Conservation (phyloP, 2,113 vertebrate species). For the Phycodurus eques region DNA sequence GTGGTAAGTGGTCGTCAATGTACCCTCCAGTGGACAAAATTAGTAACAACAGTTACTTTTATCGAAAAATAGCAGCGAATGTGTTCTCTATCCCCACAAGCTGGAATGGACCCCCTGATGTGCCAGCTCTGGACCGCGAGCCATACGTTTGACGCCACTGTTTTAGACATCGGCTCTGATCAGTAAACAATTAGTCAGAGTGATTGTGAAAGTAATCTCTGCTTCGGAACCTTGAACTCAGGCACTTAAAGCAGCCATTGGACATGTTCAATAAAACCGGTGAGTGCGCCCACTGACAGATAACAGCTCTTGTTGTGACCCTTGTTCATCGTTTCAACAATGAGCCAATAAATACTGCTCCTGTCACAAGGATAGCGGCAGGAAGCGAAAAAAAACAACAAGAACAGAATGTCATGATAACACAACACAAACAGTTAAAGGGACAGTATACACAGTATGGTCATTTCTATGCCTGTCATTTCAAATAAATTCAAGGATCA, state of each 20-base stretch:
- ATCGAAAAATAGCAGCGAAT: no score
- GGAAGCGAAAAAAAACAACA: neutral
- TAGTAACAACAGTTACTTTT: no score
- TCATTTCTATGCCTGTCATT: neutral
- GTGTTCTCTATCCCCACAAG: no score
- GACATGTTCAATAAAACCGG: conserved; percentile 22
- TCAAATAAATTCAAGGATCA: neutral
- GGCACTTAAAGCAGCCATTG: conserved; percentile 6
- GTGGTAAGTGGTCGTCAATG: no score
- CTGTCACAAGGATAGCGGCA: neutral
- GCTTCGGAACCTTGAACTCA: conserved; percentile 41
- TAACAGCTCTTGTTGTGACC: conserved; percentile 39
- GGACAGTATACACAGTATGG: neutral
- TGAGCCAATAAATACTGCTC: conserved; percentile 3
- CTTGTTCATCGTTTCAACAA: conserved; percentile 39
- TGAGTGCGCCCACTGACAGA: conserved; percentile 10
- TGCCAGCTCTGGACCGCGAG: no score
- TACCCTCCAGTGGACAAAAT: no score
- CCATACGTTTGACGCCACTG: no score
- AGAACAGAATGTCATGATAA: neutral
- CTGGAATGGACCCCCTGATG: no score
- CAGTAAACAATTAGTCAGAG: conserved; percentile 39
- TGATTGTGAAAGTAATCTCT: conserved; percentile 41
- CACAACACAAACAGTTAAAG: neutral
- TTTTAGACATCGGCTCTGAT: conserved; percentile 45